These are phyloP conservation scores for Machimus atricapillus DNA, from an alignment of 2,888 invertebrate genomes.

Conservation along the genomic window DNA sequence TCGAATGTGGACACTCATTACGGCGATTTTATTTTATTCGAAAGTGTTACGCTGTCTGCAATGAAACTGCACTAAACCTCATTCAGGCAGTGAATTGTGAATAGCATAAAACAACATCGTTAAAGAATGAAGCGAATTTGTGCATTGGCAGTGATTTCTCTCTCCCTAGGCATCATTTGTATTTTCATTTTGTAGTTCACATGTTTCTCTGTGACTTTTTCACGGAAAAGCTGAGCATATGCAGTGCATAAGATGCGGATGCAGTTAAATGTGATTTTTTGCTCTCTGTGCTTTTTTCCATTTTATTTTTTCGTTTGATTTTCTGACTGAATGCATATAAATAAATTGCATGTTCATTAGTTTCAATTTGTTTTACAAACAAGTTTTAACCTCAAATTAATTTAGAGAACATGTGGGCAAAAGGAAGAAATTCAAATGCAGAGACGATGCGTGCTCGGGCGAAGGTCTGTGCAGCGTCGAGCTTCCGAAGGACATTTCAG, in stretches of 20 bases:
- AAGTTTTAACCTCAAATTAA: neutral
- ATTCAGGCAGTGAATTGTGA: neutral
- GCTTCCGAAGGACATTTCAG: neutral
- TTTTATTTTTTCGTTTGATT: neutral
- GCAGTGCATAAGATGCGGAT: neutral
- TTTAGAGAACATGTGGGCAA: neutral
- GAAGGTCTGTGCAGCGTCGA: neutral
- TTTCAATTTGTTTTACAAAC: neutral
- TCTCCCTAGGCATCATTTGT: neutral
- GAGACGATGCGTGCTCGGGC: neutral
- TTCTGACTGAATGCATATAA: neutral
- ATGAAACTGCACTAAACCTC: neutral
- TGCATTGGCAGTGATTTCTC: neutral
- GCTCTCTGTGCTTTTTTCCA: neutral
- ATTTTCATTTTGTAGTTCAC: too few relatives aligned
- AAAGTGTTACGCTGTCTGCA: neutral
- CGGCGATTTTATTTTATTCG: neutral
- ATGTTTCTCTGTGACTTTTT: neutral
- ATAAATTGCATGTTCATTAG: neutral
- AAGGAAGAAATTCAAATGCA: neutral
- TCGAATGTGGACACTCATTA: neutral
- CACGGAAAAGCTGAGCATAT: neutral
- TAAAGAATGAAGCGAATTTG: neutral
- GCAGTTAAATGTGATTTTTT: neutral
- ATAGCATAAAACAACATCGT: neutral